Evolutionary conservation across 2,113 vertebrate genomes (phyloP), one percentile per base, ranked within the genome.

Genomic region (Phyllostomus hastatus): DNA sequence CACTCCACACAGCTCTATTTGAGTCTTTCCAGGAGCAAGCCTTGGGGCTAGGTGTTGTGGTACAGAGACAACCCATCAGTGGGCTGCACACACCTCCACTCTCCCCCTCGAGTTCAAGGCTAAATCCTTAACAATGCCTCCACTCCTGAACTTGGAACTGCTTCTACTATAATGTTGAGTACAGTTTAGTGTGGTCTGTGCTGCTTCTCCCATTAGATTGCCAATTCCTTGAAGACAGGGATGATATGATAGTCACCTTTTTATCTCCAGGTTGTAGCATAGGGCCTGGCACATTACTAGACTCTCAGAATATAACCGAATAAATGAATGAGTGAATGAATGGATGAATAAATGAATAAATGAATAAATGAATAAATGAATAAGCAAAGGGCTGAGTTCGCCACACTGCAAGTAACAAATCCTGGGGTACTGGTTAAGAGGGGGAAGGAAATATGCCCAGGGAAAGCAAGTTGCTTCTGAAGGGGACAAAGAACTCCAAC

Each of bases 1-100:
- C 28, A 16, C 46, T 75, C 38, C 11, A 17, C 26, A 4, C 15
- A 2, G n/a, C 52, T 80, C 90, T 66, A 43, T 46, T 22, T 6
- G 1, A 57, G 72, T 59, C 90, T 72, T 91, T 61, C 7, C 52
- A 69, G 76, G 19, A 15, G 7, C 5, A 50, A 67, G 35, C 5
- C 46, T 46, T 1, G 0, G 64, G 33, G 31, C 11, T 57, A 28
- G 24, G 12, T 50, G 22, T n/a, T 31, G 43, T 0, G 9, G 26
- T 33, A 11, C 2, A 15, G 35, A 90, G 50, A 48, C 31, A 26
- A 61, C 16, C 19, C 54, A 26, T 59, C 19, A 9, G 43, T 41
- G 28, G 4, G 11, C 16, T 3, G 43, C 0, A 72, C 24, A 66
- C 70, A 64, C 20, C 10, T 12, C 9, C 17, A 7, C 10, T 35